Percentiles rank a stretch among this genome's conserved stretches.
Conservation (phyloP, 35 echinoderm and acorn worm species). For the Amphiura filiformis region DNA sequence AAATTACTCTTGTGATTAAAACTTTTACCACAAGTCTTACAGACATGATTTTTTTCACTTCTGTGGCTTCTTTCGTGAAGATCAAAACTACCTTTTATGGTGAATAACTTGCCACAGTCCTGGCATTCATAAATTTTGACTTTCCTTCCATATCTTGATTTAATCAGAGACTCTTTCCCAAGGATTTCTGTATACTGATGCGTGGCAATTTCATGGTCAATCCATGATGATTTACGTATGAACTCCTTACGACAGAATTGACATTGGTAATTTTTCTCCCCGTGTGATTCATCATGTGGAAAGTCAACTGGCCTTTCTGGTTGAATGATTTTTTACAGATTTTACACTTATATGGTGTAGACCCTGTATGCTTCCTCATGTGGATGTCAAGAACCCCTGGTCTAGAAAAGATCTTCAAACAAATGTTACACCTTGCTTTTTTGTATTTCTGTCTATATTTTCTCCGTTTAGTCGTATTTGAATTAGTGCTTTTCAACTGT, state of each 20-base stretch:
- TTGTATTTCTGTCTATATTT: neutral
- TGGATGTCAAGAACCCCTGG: neutral
- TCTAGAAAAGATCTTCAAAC: neutral
- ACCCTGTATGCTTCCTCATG: neutral
- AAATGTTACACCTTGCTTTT: neutral
- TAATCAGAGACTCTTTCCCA: neutral
- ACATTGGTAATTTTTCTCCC: neutral
- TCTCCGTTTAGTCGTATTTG: neutral
- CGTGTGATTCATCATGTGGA: neutral
- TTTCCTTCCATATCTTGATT: neutral
- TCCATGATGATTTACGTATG: neutral
- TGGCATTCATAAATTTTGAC: neutral
- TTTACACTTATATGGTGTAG: neutral
- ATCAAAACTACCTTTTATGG: neutral
- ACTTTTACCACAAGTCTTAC: neutral
- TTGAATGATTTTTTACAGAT: neutral
- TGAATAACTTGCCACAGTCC: neutral
- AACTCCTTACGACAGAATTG: neutral
- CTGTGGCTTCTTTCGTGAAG: neutral
- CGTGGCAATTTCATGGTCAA: neutral
- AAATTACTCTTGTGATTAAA: conserved; percentile 1
- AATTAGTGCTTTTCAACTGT: neutral
- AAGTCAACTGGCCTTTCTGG: neutral
- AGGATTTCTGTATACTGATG: neutral
- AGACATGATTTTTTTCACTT: neutral